Conservation (phyloP, 2,797 vertebrate genomes). For the Parambassis ranga region DNA sequence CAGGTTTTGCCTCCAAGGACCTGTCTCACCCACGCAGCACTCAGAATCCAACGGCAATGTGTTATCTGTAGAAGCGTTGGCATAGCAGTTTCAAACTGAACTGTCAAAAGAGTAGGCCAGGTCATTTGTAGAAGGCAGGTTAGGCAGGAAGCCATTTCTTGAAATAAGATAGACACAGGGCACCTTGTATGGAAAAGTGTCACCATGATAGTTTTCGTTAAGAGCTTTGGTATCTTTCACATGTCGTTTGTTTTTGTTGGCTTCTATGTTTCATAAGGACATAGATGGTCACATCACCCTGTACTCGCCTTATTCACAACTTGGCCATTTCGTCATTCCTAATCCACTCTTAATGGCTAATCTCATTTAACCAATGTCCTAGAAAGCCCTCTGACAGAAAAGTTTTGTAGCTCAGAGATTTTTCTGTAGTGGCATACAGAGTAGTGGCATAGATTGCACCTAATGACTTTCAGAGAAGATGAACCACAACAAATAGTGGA, state of each 20-base stretch:
- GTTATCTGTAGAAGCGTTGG: constrained; percentile 37
- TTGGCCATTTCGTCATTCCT: constrained; percentile 13
- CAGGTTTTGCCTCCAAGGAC: constrained; percentile 75
- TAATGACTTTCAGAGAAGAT: neutral
- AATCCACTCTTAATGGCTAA: constrained; percentile 18
- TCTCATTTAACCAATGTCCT: constrained; percentile 18
- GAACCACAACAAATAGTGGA: neutral
- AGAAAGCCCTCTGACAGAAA: constrained; percentile 7
- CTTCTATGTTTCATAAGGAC: constrained; percentile 53
- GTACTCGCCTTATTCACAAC: constrained; percentile 19
- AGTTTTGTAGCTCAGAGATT: neutral
- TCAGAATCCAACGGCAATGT: constrained; percentile 58
- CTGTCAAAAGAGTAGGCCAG: neutral
- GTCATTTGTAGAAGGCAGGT: constrained; percentile 14
- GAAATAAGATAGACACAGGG: neutral
- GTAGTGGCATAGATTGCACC: neutral
- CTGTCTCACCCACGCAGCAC: constrained; percentile 68
- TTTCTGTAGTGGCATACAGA: neutral
- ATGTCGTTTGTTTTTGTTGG: constrained; percentile 19
- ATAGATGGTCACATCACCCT: constrained; percentile 50
- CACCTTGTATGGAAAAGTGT: constrained; percentile 1
- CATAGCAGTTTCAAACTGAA: constrained; percentile 19
- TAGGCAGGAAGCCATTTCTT: constrained; percentile 22
- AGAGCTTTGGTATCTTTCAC: neutral
- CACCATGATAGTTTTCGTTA: too few relatives aligned